Conservation (phyloP, 2,113 vertebrate species). For the Rhea pennata region DNA sequence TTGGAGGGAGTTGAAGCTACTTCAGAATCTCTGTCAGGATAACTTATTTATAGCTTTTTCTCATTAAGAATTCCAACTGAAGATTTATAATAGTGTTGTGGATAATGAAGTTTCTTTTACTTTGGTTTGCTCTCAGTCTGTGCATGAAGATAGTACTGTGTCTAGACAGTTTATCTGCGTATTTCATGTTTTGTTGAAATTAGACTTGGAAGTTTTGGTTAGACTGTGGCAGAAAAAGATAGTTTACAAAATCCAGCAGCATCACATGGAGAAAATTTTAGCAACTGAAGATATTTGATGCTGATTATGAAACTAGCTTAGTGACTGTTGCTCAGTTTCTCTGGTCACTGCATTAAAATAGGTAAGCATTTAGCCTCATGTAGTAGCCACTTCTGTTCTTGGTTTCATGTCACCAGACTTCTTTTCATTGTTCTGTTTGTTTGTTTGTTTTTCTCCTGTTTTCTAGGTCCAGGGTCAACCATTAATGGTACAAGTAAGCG, state of each 20-base stretch:
- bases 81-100: not conserved
- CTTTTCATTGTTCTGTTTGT: constrained; percentile 69
- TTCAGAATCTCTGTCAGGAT: not conserved
- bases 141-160: not conserved
- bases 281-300: not conserved
- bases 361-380: not conserved
- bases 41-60: not conserved
- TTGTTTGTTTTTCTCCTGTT: not conserved
- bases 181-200: not conserved
- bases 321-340: not conserved
- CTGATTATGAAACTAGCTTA: not conserved
- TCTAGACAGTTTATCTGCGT: not conserved
- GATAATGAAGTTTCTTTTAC: not conserved
- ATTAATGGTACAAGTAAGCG: constrained; percentile 98
- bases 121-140: not conserved
- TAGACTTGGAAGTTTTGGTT: not conserved
- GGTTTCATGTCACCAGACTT: not conserved
- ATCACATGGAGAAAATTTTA: not conserved
- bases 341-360: fast-evolving
- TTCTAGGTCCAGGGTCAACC: constrained; percentile 94
- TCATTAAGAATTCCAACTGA: not conserved
- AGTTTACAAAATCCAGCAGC: not conserved
- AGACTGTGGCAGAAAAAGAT: not conserved
- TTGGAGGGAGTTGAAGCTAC: not conserved
- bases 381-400: not conserved